These are phyloP conservation scores for Enhydra lutris DNA, from an alignment of 2,113 vertebrate species.

Conservation along the genomic window DNA sequence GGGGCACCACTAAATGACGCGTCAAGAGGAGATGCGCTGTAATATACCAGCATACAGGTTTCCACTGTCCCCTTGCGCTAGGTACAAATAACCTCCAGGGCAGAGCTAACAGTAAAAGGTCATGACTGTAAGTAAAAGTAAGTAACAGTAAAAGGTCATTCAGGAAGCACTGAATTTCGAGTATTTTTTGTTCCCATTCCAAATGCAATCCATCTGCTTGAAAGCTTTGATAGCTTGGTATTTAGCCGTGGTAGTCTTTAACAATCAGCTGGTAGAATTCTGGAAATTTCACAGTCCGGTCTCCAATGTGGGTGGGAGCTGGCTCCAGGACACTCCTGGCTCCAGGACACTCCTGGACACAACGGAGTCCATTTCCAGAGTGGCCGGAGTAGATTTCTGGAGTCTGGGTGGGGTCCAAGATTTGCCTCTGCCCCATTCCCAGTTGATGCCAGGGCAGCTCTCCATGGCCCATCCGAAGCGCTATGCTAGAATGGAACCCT, in stretches of 20 bases:
- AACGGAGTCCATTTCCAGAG: neutral
- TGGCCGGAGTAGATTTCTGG: neutral
- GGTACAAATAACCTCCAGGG: neutral
- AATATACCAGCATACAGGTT: neutral
- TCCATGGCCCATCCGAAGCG: neutral
- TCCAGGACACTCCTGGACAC: too few species aligned
- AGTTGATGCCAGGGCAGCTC: neutral
- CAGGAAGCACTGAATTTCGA: neutral
- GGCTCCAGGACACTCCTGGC: too few species aligned
- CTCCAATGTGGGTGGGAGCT: neutral
- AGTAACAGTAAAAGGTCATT: neutral
- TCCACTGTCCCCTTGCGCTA: fast-evolving
- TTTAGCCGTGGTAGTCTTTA: neutral
- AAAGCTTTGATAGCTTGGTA: neutral
- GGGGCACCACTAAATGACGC: fast-evolving
- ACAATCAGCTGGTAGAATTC: neutral
- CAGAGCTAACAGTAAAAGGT: too few species aligned
- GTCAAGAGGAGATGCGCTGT: neutral
- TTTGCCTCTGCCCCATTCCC: neutral
- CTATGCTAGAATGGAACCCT: neutral
- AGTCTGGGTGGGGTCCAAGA: neutral
- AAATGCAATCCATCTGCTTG: neutral
- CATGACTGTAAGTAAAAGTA: neutral
- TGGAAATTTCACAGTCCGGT: neutral
- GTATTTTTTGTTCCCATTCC: neutral